phyloP scores from a whole-genome alignment of 2,113 vertebrate genomes.

The Passer montanus region DNA sequence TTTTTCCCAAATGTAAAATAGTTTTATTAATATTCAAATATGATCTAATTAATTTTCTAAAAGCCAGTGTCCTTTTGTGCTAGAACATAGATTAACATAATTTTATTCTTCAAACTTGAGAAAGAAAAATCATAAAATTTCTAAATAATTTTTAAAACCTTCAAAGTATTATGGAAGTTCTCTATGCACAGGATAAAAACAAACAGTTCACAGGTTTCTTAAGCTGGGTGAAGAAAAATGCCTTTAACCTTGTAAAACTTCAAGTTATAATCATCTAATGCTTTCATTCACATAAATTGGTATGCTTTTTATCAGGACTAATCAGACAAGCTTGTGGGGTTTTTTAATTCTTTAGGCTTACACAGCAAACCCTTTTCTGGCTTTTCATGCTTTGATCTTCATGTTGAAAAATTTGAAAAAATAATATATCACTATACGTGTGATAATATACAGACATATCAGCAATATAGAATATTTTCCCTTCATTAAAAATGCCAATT shows the following conservation, averaged over 20 bases:
- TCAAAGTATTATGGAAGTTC: neutral
- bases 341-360: slow-evolving; percentile 34
- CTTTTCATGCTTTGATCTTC: slow-evolving; percentile 50
- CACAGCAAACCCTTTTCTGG: neutral
- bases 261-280: neutral
- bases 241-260: neutral
- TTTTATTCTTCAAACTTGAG: slow-evolving; percentile 50
- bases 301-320: neutral
- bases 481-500: slow-evolving; percentile 41
- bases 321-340: neutral
- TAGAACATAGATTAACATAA: slow-evolving; percentile 34
- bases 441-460: neutral
- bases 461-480: slow-evolving; percentile 33
- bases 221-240: neutral
- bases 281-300: neutral
- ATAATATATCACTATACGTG: neutral
- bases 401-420: slow-evolving; percentile 47
- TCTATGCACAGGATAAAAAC: neutral
- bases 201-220: neutral
- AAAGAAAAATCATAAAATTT: slow-evolving; percentile 26
- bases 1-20: slow-evolving; percentile 60
- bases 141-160: neutral
- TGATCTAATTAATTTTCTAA: slow-evolving; percentile 71
- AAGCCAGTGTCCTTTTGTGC: slow-evolving; percentile 52
- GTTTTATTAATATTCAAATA: slow-evolving; percentile 72